Conservation (phyloP, 2,113 vertebrate genomes). For the Cryptomyrus ogoouensis region DNA sequence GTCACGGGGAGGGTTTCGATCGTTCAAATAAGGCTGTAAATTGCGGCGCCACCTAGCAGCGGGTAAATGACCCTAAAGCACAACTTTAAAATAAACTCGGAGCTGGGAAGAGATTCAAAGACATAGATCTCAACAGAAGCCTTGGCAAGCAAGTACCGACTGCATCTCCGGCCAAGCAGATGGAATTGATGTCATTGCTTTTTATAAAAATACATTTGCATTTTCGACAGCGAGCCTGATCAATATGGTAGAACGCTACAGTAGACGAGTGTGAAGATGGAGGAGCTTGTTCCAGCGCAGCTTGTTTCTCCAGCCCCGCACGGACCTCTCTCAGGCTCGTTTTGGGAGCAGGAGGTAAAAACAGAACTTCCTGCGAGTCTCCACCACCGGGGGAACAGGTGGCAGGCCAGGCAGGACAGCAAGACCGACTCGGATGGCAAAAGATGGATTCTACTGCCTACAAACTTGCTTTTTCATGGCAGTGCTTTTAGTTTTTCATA, state of each 20-base stretch:
- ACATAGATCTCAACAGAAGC: slow-evolving; percentile 15
- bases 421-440: background rate
- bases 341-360: background rate
- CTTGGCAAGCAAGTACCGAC: background rate
- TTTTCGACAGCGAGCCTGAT: slow-evolving; percentile 7
- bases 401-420: background rate
- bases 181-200: slow-evolving; percentile 15
- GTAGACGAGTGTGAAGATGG: background rate
- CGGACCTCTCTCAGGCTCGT: background rate
- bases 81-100: background rate
- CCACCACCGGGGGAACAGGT: background rate
- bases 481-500: background rate
- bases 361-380: background rate
- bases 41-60: background rate
- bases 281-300: background rate
- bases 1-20: background rate
- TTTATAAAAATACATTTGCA: slow-evolving; percentile 17
- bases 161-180: slow-evolving; percentile 10
- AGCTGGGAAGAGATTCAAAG: slow-evolving; percentile 11
- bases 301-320: background rate
- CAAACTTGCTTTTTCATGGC: background rate
- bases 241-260: background rate
- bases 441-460: background rate
- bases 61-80: background rate
- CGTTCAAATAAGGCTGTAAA: background rate